Evolutionary conservation across 2,888 invertebrate species (phyloP).

Genomic region (Trichogramma dendrolimi): DNA sequence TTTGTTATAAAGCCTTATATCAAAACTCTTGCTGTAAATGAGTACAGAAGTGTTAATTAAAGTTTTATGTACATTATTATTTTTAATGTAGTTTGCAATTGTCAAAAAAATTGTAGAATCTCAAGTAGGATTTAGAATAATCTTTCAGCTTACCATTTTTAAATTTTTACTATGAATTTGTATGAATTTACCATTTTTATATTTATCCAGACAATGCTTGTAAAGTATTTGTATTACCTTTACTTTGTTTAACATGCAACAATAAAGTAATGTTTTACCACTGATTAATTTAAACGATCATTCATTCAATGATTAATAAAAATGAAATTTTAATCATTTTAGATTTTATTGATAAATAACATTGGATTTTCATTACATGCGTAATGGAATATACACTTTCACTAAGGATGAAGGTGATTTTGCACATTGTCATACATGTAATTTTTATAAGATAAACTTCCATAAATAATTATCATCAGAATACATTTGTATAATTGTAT

Average conservation of each 20-base stretch:
- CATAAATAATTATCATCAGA: too few relatives aligned
- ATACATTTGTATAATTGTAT: too few relatives aligned
- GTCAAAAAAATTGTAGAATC: constrained; percentile 6
- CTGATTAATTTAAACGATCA: too few relatives aligned
- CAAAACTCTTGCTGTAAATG: too few relatives aligned
- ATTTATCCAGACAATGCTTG: constrained; percentile 11
- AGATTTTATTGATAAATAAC: constrained; percentile 34
- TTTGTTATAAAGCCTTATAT: too few relatives aligned
- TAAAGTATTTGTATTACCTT: constrained; percentile 15
- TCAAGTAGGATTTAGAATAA: not conserved
- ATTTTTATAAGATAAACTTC: too few relatives aligned
- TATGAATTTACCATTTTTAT: constrained; percentile 12
- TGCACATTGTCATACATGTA: too few relatives aligned
- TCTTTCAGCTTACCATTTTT: constrained; percentile 5
- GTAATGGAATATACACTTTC: constrained; percentile 28
- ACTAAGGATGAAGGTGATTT: not conserved
- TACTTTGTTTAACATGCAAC: constrained; percentile 6
- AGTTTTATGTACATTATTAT: too few relatives aligned
- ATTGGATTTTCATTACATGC: constrained; percentile 51
- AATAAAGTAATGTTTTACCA: constrained; percentile 22
- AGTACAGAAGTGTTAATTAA: too few relatives aligned
- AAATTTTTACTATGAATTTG: constrained; percentile 18
- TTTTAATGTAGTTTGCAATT: too few relatives aligned
- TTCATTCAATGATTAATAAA: too few relatives aligned
- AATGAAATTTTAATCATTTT: not conserved